Evolutionary conservation across 2,888 invertebrate species (phyloP).

Genomic region (Cecidostiba fungosa): DNA sequence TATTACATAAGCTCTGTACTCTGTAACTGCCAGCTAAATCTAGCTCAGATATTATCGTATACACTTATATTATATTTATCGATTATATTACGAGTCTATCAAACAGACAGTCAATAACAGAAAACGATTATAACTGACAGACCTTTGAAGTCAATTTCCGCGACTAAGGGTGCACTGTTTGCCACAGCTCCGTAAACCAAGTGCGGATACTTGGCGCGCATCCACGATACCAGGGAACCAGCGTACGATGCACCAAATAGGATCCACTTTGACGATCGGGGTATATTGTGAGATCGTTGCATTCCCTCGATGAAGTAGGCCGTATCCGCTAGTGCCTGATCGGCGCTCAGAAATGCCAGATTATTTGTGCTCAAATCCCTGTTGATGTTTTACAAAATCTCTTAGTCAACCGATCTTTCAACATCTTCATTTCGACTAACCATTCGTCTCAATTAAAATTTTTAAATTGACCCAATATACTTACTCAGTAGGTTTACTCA

Average conservation of each 20-base stretch:
- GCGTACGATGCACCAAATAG: slow-evolving; percentile 97
- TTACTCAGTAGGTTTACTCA: slow-evolving; percentile 93
- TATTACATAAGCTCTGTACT: too few relatives aligned
- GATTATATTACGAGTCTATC: too few relatives aligned
- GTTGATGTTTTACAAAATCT: too few relatives aligned
- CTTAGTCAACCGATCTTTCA: too few relatives aligned
- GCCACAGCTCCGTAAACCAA: slow-evolving; percentile 93
- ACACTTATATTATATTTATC: too few relatives aligned
- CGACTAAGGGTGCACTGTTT: slow-evolving; percentile 93
- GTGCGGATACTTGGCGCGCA: slow-evolving; percentile 92
- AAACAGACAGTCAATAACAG: too few relatives aligned
- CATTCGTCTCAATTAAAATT: too few relatives aligned
- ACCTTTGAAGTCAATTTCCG: slow-evolving; percentile 92
- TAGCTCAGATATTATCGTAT: too few relatives aligned
- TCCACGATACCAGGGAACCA: slow-evolving; percentile 95
- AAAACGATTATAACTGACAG: too few relatives aligned
- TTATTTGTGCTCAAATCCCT: slow-evolving; percentile 92
- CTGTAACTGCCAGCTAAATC: too few relatives aligned
- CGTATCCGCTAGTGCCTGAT: slow-evolving; percentile 92
- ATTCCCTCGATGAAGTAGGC: slow-evolving; percentile 90
- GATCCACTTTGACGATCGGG: slow-evolving; percentile 88
- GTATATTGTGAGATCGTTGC: slow-evolving; percentile 84
- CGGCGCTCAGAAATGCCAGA: slow-evolving; percentile 88
- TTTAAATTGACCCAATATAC: too few relatives aligned
- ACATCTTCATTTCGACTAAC: too few relatives aligned